Evolutionary conservation across 2,113 vertebrate species (phyloP), one percentile per base, ranked within the genome.

Genomic region (Megaleporinus macrocephalus): DNA sequence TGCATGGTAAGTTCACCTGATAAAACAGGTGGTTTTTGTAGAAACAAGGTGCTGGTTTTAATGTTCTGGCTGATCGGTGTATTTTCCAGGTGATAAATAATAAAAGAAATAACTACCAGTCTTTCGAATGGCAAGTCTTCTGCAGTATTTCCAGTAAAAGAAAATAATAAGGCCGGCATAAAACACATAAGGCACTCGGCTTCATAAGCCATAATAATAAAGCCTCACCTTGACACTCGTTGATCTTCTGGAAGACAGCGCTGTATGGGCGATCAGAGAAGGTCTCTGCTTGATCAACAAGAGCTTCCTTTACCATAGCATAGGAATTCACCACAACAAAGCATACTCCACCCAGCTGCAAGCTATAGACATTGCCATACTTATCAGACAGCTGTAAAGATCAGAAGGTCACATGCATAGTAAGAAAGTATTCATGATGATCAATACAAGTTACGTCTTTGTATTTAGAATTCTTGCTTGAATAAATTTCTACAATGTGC

Each of bases 291-390:
- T 92, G 89, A 41, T 87, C 84, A 10, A 88, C 24, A 0, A 94
- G 91, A n/a, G 63, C 90, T 84, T 95, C 92, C 61, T 92, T 95
- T 29, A 91, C 26, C 84, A 93, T 26, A 10, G 59, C 69, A 4
- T 93, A 76, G 11, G 91, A 89, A 0, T 4, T 91, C 5, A 94
- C 0, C 0, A 82, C 0, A 24, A 95, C 84, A 6, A 73, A 0
- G 0, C 0, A 0, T 0, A 3, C 0, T 0, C 0, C 0, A 11
- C 92, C 91, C 1, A 89, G 0, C 0, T 75, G 0, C 0, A 85
- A 0, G 44, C 83, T 51, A 0, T 92, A 55, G 68, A 95, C 0
- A 0, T 93, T 85, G 10, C 94, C 93, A 0, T 92, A 94, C 61
- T 86, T 90, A 59, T 90, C 51, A 47, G 0, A 69, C 22, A 90